Percentiles rank a stretch among this genome's conserved stretches.
Evolutionary conservation across 2,888 invertebrate species (phyloP).

Genomic region (Diabrotica balteata): DNA sequence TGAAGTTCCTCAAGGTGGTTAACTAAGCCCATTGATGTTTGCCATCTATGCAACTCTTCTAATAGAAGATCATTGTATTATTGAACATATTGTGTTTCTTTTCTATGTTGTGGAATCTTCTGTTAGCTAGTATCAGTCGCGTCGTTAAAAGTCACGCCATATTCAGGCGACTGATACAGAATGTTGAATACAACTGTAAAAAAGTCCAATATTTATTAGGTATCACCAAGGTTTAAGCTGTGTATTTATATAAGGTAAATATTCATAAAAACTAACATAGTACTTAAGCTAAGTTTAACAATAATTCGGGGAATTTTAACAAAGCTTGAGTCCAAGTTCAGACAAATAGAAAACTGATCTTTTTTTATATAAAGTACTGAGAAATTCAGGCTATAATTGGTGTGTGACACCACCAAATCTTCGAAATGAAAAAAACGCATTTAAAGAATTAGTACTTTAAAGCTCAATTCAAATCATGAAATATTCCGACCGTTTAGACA

Average conservation of each 20-base stretch:
- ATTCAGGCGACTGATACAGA: constrained; percentile 47
- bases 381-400: too few relatives aligned
- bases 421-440: too few relatives aligned
- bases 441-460: too few relatives aligned
- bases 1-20: constrained; percentile 17
- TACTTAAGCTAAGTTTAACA: too few relatives aligned
- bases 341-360: too few relatives aligned
- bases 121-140: constrained; percentile 43
- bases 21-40: constrained; percentile 20
- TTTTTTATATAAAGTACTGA: too few relatives aligned
- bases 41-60: constrained; percentile 17
- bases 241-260: constrained; percentile 22
- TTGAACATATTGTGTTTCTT: constrained; percentile 1
- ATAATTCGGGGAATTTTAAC: too few relatives aligned
- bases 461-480: too few relatives aligned
- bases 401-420: too few relatives aligned
- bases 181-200: constrained; percentile 45
- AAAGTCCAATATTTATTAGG: constrained; percentile 61
- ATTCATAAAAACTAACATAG: constrained; percentile 5
- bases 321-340: too few relatives aligned
- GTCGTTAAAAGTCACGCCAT: constrained; percentile 30
- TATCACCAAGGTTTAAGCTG: constrained; percentile 60
- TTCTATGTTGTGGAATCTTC: constrained; percentile 31
- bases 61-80: neutral
- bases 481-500: too few relatives aligned